Conservation (phyloP, 2,113 vertebrate genomes). For the Phyllostomus hastatus region DNA sequence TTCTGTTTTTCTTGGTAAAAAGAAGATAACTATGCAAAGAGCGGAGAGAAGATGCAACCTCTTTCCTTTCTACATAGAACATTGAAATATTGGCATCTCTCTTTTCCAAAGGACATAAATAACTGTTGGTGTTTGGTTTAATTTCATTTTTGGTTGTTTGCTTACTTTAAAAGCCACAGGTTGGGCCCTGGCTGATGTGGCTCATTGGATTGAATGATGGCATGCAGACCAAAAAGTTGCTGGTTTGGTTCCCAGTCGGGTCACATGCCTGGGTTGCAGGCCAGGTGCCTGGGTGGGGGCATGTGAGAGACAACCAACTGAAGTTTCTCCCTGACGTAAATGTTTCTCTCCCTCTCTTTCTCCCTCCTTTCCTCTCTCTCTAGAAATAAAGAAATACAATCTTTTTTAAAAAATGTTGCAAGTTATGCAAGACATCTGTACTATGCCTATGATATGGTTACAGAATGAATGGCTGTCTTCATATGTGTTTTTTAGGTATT, state of each 20-base stretch:
- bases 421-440: neutral
- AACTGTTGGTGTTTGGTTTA: neutral
- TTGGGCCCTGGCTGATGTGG: neutral
- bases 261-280: no score
- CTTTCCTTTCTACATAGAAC: neutral
- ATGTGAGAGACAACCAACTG: no score
- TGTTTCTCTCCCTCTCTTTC: no score
- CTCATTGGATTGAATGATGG: no score
- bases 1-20: slow-evolving; percentile 41
- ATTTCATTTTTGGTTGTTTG: slow-evolving; percentile 6
- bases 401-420: neutral
- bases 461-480: neutral
- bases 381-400: no score
- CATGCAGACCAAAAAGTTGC: no score
- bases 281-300: no score
- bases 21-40: neutral
- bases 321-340: no score
- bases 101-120: slow-evolving; percentile 6
- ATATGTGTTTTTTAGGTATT: neutral
- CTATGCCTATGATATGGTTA: neutral
- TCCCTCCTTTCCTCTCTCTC: no score
- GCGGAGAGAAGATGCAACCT: neutral
- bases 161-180: slow-evolving; percentile 27
- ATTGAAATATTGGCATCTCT: neutral
- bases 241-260: no score